Evolutionary conservation across 2,888 invertebrate genomes (phyloP).

Genomic region (Yponomeuta evonymella): DNA sequence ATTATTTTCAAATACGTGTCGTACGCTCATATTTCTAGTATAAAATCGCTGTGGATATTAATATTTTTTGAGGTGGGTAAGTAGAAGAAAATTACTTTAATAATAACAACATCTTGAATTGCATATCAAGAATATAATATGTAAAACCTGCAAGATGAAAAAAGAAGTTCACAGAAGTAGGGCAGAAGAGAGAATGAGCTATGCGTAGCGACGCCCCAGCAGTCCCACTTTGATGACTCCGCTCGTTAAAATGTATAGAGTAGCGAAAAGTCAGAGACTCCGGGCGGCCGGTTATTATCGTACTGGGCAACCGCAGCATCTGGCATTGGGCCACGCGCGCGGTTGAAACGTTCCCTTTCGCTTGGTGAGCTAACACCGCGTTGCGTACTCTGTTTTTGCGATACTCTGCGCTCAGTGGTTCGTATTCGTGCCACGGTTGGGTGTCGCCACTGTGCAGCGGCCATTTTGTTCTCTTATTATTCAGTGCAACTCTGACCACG

Average conservation of each 20-base stretch:
- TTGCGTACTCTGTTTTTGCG: constrained; percentile 32
- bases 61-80: background rate
- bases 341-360: background rate
- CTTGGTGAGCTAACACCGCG: background rate
- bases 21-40: background rate
- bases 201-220: background rate
- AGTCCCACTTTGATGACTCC: constrained; percentile 10
- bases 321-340: background rate
- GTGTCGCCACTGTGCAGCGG: constrained; percentile 46
- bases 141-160: constrained; percentile 16
- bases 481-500: constrained; percentile 56
- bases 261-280: background rate
- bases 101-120: background rate
- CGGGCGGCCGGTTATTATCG: background rate
- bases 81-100: background rate
- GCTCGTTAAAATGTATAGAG: constrained; percentile 4
- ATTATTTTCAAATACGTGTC: background rate
- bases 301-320: background rate
- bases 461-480: constrained; percentile 73
- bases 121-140: background rate
- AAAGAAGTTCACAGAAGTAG: constrained; percentile 43
- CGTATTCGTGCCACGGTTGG: constrained; percentile 35
- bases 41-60: background rate
- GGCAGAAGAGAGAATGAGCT: constrained; percentile 64
- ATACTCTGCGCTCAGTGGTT: constrained; percentile 40